Base-by-base conservation (phyloP, 2,888 invertebrate genomes). In the Catocala nupta region DNA sequence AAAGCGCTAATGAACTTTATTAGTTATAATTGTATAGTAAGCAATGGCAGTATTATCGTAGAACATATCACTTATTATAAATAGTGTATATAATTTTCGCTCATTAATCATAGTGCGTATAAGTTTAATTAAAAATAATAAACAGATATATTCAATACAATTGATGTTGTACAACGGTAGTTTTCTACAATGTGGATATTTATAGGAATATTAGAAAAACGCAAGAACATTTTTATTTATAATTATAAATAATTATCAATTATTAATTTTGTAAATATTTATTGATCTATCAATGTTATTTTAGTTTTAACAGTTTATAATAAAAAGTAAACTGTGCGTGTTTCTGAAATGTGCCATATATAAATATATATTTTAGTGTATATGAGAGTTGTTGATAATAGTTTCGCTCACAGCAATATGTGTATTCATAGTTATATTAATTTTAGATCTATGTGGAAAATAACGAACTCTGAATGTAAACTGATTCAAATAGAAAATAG, bases 1-100 rank as follows among this genome's bases (percentile, higher is more conserved):
- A 93, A 93, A 93, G 93, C 93, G 93, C 93, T 93, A 93, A 89
- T 91, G 88, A 90, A 87, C 74, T 87, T 88, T 87, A 86, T 83
- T 85, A 85, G 75, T 80, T 83, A 54, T 63, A 70, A 68, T 51
- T 73, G 67, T 69, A 65, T 72, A 73, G 72, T 70, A 67, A 67
- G 61, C 61, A 64, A 70, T 70, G 55, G 60, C 77, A 80, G 77
- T 85, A 81, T 74, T 79, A 83, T 81, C 75, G 74, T 86, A 86
- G 84, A 67, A 86, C 86, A 86, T 87, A 88, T 85, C 86, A 88
- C 55, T 58, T 63, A 62, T 63, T 54, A 65, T 57, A 57, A 55
- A 59, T 60, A 73, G 34, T 73, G 64, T 70, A 73, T 0, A 68
- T 67, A 68, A 33, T 44, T 70, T 58, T 47, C 13, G 47, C 54